Base-by-base conservation (phyloP, 2,113 vertebrate genomes). In the Podilymbus podiceps region DNA sequence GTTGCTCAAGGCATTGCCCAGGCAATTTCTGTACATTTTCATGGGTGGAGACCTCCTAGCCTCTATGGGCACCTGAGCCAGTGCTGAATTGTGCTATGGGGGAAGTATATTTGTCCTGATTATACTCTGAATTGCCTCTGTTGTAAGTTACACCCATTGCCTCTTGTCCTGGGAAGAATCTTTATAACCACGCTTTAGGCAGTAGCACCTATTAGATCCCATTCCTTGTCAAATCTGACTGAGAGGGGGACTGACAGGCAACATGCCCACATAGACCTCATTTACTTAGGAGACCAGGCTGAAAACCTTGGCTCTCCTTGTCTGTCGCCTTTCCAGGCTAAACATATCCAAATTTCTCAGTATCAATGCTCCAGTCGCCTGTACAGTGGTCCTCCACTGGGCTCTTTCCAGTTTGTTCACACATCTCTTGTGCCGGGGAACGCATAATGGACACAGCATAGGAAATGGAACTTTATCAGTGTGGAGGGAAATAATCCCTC, bases 391-490 rank as follows among this genome's bases (percentile, higher is more conserved):
- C 25, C 15, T 78, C 38, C 19, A 13, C 31, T n/a, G 28, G 22
- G 23, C 8, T 44, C 27, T 62, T 63, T 21, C 31, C 11, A n/a
- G 25, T 47, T 87, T 52, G 21, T 25, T 80, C 80, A 20, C 31
- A 25, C 17, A 7, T 84, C 15, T 83, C 28, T 52, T 35, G 46
- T 1, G 0, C 68, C 35, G 12, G 3, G 8, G 11, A 59, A 17
- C 21, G 10, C n/a, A 6, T 30, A 69, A n/a, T 6, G 30, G 16
- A 44, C 20, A 12, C 25, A 11, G 38, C 0, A 0, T 33, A 16
- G 7, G 60, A 44, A 73, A 74, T 5, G 6, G 19, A 53, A 42
- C 38, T 59, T 59, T 33, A 49, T 58, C 44, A n/a, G 50, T 49
- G 49, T 8, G 52, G 55, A 69, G 17, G 30, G 60, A 42, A 74